Percentiles rank a stretch among this genome's conserved stretches.
Conservation (phyloP, 2,797 vertebrate genomes). For the Phrynocephalus guinanensis region DNA sequence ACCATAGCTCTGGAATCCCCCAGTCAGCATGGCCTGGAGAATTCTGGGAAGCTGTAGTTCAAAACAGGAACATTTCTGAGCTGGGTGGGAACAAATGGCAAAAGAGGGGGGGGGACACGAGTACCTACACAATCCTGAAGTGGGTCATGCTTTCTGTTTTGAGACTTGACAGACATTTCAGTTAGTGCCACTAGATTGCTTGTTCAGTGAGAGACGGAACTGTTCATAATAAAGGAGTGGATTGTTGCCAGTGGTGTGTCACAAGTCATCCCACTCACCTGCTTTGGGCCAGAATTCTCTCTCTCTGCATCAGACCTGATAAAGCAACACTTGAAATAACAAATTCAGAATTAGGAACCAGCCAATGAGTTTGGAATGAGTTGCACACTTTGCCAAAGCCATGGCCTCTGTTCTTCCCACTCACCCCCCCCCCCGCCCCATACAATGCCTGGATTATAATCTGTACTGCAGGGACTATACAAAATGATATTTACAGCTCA, state of each 20-base stretch:
- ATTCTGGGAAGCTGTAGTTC: background rate
- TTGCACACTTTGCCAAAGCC: background rate
- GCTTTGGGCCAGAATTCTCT: slow-evolving; percentile 7
- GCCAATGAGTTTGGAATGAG: background rate
- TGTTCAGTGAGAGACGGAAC: background rate
- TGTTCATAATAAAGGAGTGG: background rate
- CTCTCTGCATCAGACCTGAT: background rate
- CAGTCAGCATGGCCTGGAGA: background rate
- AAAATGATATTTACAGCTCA: background rate
- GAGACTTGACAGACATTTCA: slow-evolving; percentile 23
- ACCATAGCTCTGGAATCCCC: background rate
- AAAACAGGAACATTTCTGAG: background rate
- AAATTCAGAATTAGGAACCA: background rate
- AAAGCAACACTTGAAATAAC: background rate
- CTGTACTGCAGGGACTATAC: background rate
- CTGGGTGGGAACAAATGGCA: background rate
- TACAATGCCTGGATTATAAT: background rate
- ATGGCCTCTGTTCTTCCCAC: background rate
- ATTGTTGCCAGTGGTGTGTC: background rate
- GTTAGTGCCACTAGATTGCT: background rate
- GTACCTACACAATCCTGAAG: background rate
- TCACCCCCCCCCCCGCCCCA: no score
- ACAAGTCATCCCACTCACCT: slow-evolving; percentile 12
- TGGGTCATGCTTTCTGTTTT: background rate
- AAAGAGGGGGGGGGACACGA: background rate